Conservation (phyloP, 1,140 invertebrate genomes). For the Ditylenchus dipsaci region DNA sequence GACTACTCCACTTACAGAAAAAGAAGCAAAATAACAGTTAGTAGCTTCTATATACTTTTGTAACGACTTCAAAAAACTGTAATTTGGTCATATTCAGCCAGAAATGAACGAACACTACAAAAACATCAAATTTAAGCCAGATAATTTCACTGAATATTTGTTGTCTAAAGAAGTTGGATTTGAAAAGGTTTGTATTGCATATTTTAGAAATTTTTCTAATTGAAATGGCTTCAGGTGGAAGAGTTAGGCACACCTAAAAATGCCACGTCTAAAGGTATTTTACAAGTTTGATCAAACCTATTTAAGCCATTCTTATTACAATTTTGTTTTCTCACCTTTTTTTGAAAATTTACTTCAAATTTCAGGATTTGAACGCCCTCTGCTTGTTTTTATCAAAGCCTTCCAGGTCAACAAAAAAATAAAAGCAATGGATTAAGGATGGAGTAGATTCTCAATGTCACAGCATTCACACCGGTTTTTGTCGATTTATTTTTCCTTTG, state of each 20-base stretch:
- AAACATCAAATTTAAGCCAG: background rate
- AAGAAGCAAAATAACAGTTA: background rate
- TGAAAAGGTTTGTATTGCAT: slow-evolving; percentile 1
- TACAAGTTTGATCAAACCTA: too few relatives aligned
- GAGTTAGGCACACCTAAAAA: background rate
- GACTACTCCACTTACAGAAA: background rate
- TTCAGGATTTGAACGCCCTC: slow-evolving; percentile 2
- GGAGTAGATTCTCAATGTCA: too few relatives aligned
- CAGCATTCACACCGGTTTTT: too few relatives aligned
- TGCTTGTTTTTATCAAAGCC: slow-evolving; percentile 2
- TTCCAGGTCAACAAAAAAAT: too few relatives aligned
- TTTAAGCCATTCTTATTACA: too few relatives aligned
- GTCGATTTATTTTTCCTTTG: too few relatives aligned
- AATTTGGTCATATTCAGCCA: background rate
- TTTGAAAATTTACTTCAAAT: too few relatives aligned
- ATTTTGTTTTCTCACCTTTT: too few relatives aligned
- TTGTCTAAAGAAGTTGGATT: slow-evolving; percentile 3
- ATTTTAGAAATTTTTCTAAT: too few relatives aligned
- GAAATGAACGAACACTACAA: background rate
- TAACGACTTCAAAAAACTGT: too few relatives aligned
- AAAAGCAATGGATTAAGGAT: too few relatives aligned
- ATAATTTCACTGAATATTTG: background rate
- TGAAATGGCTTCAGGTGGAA: slow-evolving; percentile 1
- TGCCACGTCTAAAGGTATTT: background rate
- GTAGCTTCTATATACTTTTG: background rate